Conservation (phyloP, 2,888 invertebrate species). For the Tipula unca region DNA sequence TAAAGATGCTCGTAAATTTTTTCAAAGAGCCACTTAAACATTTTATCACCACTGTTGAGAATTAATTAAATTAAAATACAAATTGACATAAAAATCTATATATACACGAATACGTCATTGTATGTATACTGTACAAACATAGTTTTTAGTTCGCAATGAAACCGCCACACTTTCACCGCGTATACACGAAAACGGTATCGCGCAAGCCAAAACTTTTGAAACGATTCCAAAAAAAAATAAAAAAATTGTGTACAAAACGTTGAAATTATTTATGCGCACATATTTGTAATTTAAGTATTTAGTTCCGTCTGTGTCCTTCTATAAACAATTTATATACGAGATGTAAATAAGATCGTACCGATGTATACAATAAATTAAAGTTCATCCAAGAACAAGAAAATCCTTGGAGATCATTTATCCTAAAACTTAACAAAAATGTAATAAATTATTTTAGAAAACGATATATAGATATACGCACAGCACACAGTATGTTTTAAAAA, state of each 20-base stretch:
- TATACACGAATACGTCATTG: background rate
- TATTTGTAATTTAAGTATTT: background rate
- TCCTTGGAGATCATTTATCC: background rate
- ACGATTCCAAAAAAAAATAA: background rate
- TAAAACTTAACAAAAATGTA: background rate
- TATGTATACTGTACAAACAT: too few species aligned
- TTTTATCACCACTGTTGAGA: background rate
- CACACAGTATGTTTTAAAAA: too few species aligned
- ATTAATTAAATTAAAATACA: background rate
- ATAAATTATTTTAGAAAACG: background rate
- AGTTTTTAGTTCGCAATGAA: background rate
- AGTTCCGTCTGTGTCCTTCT: background rate
- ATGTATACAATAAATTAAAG: background rate
- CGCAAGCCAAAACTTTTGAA: background rate
- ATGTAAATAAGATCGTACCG: too few species aligned
- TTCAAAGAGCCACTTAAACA: background rate
- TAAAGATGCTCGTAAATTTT: too few species aligned
- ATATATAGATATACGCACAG: background rate
- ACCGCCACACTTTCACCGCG: background rate
- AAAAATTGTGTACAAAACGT: too few species aligned
- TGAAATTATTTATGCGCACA: background rate
- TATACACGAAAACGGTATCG: background rate
- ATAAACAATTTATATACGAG: background rate
- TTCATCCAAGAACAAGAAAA: background rate
- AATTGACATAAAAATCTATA: background rate